Evolutionary conservation across 2,113 vertebrate genomes (phyloP).

Genomic region (Pedetes capensis): DNA sequence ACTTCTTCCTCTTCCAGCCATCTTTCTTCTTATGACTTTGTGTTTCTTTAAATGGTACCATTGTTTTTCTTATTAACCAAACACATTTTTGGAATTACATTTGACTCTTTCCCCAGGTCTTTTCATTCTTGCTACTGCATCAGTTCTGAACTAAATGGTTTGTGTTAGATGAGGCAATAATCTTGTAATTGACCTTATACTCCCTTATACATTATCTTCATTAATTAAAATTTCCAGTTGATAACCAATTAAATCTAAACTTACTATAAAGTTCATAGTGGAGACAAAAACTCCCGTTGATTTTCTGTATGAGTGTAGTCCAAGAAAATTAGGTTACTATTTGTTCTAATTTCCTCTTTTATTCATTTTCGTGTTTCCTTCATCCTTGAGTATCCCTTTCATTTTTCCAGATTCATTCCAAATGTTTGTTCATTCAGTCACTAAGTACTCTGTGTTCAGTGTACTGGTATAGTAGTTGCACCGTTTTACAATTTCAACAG

Average conservation of each 20-base stretch:
- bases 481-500: background rate
- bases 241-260: background rate
- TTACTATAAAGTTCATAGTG: background rate
- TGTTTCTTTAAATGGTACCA: background rate
- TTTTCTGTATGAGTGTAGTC: background rate
- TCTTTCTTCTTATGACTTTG: background rate
- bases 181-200: background rate
- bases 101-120: background rate
- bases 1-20: background rate
- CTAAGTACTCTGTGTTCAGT: background rate
- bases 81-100: background rate
- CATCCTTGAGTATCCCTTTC: background rate
- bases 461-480: no score
- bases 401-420: background rate
- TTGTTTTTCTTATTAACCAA: constrained; percentile 6
- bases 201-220: background rate
- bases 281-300: background rate
- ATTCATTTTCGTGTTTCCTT: constrained; percentile 5
- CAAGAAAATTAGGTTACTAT: background rate
- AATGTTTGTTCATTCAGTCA: background rate
- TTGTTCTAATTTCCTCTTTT: background rate
- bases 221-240: constrained; percentile 16
- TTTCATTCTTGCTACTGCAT: background rate
- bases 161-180: background rate
- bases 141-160: background rate